These are phyloP conservation scores for Trachymyrmex septentrionalis DNA, from an alignment of 1,140 invertebrate genomes.

Conservation along the genomic window DNA sequence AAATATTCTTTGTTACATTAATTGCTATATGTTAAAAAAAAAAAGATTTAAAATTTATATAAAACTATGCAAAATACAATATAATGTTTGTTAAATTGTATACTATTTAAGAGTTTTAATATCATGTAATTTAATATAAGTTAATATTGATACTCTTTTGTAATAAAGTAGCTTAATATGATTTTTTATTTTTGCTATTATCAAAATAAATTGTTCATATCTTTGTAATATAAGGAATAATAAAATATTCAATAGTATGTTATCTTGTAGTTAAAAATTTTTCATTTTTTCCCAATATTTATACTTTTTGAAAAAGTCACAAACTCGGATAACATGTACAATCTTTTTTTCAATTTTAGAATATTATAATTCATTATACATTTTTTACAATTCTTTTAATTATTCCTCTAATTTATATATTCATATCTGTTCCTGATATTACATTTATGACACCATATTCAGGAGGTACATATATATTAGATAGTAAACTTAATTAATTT, in stretches of 20 bases:
- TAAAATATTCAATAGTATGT: not conserved
- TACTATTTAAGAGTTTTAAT: not conserved
- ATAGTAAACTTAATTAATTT: too few relatives aligned
- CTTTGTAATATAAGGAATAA: not conserved
- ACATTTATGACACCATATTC: not conserved
- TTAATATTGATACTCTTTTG: slow-evolving; percentile 1
- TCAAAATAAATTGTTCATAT: not conserved
- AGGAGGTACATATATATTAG: too few relatives aligned
- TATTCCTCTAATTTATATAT: not conserved
- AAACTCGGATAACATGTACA: not conserved
- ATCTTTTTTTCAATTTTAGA: not conserved
- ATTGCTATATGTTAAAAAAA: slow-evolving; percentile 11
- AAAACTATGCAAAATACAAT: not conserved
- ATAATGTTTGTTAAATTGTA: not conserved
- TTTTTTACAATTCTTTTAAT: not conserved
- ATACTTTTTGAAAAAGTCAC: not conserved
- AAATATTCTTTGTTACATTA: not conserved
- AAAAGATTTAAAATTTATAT: slow-evolving; percentile 3
- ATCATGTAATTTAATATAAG: slow-evolving; percentile 7
- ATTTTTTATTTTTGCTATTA: not conserved
- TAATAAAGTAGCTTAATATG: not conserved
- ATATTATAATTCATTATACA: not conserved
- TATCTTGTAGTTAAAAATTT: not conserved
- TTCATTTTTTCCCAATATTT: not conserved
- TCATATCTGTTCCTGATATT: slow-evolving; percentile 1